Percentiles rank a stretch among this genome's conserved stretches.
Conservation (phyloP, 1,140 invertebrate genomes). For the Euglossa dilemma region DNA sequence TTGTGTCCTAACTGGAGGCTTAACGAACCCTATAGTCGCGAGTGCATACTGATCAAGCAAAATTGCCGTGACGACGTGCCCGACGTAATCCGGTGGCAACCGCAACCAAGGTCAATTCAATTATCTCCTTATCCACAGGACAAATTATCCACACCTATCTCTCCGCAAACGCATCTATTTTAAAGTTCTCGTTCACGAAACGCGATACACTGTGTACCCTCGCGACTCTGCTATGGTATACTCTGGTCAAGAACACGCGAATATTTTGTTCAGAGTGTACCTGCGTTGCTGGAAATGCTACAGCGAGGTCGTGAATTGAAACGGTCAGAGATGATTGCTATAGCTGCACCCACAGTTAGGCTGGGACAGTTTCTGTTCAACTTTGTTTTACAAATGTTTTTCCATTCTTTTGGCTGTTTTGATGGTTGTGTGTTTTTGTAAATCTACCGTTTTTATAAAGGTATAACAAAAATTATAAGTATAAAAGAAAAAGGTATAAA, state of each 20-base stretch:
- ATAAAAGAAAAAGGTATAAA: too few relatives aligned
- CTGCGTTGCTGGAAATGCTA: too few relatives aligned
- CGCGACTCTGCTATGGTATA: neutral
- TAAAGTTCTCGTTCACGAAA: neutral
- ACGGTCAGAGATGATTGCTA: too few relatives aligned
- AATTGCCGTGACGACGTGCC: conserved; percentile 52
- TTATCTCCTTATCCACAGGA: conserved; percentile 60
- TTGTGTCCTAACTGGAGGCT: conserved; percentile 26
- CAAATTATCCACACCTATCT: conserved; percentile 62
- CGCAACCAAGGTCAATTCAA: conserved; percentile 66
- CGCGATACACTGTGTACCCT: neutral
- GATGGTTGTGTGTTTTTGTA: too few relatives aligned
- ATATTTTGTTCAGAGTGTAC: neutral
- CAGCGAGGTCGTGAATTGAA: too few relatives aligned
- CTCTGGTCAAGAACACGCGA: neutral
- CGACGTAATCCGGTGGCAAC: conserved; percentile 69
- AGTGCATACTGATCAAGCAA: conserved; percentile 54
- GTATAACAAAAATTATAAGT: too few relatives aligned
- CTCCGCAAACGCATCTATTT: conserved; percentile 28
- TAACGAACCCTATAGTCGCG: conserved; percentile 49
- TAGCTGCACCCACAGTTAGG: too few relatives aligned
- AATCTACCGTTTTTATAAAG: too few relatives aligned
- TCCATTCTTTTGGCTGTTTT: too few relatives aligned
- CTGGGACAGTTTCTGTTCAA: too few relatives aligned
- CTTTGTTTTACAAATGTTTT: too few relatives aligned